phyloP scores from a whole-genome alignment of 2,113 vertebrate species.

The Pyxicephalus adspersus region DNA sequence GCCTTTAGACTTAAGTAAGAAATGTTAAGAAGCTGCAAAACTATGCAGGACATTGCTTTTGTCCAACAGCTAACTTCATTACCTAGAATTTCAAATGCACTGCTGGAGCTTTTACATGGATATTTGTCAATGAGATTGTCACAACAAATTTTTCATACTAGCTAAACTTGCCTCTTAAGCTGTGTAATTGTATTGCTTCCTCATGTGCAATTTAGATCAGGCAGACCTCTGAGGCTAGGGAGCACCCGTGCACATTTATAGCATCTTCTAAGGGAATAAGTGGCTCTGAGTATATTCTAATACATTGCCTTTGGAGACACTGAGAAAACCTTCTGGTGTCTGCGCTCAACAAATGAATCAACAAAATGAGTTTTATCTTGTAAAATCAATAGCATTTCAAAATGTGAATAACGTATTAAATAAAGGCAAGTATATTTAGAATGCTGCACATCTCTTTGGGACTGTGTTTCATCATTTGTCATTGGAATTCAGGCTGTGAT shows the following conservation, averaged over 20 bases:
- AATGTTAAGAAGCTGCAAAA: too few species aligned
- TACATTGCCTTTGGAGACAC: conserved; percentile 10
- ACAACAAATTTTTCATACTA: not conserved
- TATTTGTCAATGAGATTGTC: too few species aligned
- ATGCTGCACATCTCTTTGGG: conserved; percentile 12
- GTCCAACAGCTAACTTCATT: too few species aligned
- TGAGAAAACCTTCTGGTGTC: not conserved
- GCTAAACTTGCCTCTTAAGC: not conserved
- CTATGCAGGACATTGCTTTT: too few species aligned
- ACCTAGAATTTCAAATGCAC: too few species aligned
- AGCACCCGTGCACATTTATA: conserved; percentile 1
- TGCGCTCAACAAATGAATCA: conserved; percentile 14
- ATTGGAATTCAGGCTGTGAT: conserved; percentile 33
- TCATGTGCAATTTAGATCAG: conserved; percentile 6
- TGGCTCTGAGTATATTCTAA: not conserved
- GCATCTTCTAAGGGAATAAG: not conserved
- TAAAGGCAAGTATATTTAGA: conserved; percentile 3
- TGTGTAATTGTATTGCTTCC: conserved; percentile 1
- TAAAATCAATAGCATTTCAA: conserved; percentile 31
- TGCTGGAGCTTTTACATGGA: too few species aligned
- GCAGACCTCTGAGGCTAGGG: not conserved
- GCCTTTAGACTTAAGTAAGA: too few species aligned
- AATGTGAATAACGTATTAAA: conserved; percentile 22
- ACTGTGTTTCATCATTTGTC: conserved; percentile 13
- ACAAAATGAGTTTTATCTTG: conserved; percentile 37